phyloP scores from a whole-genome alignment of 2,888 invertebrate genomes.

The Chromoteleia sp. region DNA sequence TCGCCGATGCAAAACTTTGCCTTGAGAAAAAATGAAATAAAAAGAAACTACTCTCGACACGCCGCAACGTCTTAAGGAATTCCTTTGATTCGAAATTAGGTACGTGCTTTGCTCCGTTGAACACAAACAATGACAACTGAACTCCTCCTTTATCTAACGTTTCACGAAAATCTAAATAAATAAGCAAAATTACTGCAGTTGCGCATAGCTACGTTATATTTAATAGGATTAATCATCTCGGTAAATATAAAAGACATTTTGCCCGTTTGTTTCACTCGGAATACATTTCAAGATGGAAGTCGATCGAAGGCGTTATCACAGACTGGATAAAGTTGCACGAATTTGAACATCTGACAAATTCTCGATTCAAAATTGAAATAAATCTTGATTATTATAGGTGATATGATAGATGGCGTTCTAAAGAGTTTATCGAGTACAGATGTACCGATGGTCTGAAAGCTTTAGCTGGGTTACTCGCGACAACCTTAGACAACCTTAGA shows the following conservation, averaged over 20 bases:
- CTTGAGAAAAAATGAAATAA: too few relatives aligned
- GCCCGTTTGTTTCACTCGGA: background rate
- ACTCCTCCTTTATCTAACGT: conserved; percentile 24
- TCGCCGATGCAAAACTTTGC: conserved; percentile 5
- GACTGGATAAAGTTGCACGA: background rate
- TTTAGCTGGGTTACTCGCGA: too few relatives aligned
- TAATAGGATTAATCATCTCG: conserved; percentile 24
- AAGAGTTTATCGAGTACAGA: too few relatives aligned
- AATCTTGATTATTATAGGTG: too few relatives aligned
- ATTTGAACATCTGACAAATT: too few relatives aligned
- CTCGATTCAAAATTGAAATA: too few relatives aligned
- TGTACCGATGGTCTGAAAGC: too few relatives aligned
- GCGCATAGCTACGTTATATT: background rate
- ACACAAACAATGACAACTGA: conserved; percentile 36
- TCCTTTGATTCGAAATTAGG: conserved; percentile 34
- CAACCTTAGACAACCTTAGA: too few relatives aligned
- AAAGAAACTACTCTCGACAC: background rate
- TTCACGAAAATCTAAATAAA: conserved; percentile 46
- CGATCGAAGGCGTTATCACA: background rate
- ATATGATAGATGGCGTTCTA: too few relatives aligned
- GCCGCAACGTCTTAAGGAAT: conserved; percentile 25
- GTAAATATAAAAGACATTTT: conserved; percentile 26
- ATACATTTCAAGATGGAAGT: conserved; percentile 3
- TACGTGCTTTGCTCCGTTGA: conserved; percentile 15
- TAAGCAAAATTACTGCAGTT: conserved; percentile 20